Percentiles rank a stretch among this genome's conserved stretches.
Evolutionary conservation across 2,113 vertebrate species (phyloP).

Genomic region (Ginglymostoma cirratum): DNA sequence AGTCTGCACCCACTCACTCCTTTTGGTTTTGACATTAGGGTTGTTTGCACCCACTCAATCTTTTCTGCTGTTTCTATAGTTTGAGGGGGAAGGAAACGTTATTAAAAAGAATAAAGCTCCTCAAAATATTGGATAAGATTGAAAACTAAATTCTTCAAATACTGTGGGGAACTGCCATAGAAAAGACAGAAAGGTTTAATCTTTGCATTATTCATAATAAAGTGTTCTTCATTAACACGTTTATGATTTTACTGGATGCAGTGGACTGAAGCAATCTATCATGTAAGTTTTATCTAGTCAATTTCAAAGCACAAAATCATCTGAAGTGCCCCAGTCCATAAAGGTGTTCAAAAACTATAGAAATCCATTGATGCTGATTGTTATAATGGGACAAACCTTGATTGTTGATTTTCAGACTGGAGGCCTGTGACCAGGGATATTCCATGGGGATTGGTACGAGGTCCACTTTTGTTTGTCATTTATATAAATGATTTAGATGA

Average conservation of each 20-base stretch:
- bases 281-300: background rate
- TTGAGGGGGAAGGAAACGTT: background rate
- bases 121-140: background rate
- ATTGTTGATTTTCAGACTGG: too few relatives aligned
- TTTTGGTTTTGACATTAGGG: background rate
- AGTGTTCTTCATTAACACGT: background rate
- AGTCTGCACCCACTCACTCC: background rate
- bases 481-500: too few relatives aligned
- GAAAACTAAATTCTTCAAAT: background rate
- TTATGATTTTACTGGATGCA: background rate
- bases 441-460: too few relatives aligned
- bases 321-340: background rate
- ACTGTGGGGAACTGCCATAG: background rate
- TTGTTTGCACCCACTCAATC: background rate
- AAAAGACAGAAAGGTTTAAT: background rate
- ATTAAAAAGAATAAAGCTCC: background rate
- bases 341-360: background rate
- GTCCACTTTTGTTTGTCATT: too few relatives aligned
- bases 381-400: background rate
- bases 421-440: too few relatives aligned
- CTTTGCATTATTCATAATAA: background rate
- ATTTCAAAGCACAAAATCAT: background rate
- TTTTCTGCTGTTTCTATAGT: background rate
- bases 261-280: background rate
- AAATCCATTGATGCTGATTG: background rate